phyloP scores from a whole-genome alignment of 2,888 invertebrate genomes.

The Metalampra italica region DNA sequence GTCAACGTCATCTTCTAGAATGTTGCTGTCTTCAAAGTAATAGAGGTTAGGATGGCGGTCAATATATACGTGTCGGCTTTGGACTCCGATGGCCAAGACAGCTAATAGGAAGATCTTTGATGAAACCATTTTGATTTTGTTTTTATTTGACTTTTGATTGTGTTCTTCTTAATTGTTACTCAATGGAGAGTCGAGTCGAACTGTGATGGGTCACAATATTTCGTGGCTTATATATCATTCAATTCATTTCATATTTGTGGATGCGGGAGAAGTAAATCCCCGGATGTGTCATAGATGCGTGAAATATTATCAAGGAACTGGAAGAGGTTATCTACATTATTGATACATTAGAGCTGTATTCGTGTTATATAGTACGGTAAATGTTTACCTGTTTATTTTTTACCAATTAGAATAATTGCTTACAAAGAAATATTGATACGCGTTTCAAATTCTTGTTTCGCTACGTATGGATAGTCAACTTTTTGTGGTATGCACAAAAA shows the following conservation, averaged over 20 bases:
- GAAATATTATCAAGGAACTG: no score
- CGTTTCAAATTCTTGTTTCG: no score
- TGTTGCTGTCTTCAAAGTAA: not conserved
- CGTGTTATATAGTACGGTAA: no score
- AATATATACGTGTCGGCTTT: not conserved
- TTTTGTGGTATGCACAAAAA: no score
- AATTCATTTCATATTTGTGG: no score
- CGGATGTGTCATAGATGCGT: not conserved
- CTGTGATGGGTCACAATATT: not conserved
- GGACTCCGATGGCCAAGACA: not conserved
- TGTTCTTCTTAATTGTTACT: not conserved
- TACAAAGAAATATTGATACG: no score
- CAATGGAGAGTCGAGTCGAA: not conserved
- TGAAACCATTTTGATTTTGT: slow-evolving; percentile 2
- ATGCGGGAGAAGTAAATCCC: not conserved
- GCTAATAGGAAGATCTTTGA: not conserved
- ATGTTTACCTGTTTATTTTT: no score
- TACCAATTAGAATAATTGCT: no score
- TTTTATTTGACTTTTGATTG: not conserved
- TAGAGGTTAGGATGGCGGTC: no score
- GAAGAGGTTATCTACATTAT: no score
- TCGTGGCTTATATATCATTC: not conserved
- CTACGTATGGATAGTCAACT: no score
- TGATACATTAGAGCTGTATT: no score
- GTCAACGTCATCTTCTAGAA: not conserved